Percentiles rank a stretch among this genome's conserved stretches.
These are phyloP conservation scores for Dryas iulia DNA, from an alignment of 1,140 invertebrate species.

Conservation along the genomic window DNA sequence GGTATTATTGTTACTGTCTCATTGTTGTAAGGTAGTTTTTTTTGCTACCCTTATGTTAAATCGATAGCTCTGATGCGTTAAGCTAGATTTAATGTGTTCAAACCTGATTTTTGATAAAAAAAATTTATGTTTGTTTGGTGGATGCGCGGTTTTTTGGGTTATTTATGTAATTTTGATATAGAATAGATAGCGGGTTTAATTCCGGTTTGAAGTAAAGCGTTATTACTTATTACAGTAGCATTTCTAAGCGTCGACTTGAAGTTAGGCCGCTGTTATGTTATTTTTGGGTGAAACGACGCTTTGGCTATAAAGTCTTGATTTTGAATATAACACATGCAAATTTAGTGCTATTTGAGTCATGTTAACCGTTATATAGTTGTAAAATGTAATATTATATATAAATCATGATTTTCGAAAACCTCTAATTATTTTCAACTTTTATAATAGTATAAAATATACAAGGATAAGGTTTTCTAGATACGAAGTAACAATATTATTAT, in stretches of 20 bases:
- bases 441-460: not conserved
- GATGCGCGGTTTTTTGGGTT: conserved; percentile 56
- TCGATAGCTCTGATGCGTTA: conserved; percentile 63
- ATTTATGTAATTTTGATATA: conserved; percentile 39
- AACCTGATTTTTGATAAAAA: conserved; percentile 54
- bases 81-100: conserved; percentile 50
- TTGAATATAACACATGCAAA: not conserved
- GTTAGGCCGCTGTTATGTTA: conserved; percentile 40
- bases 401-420: not conserved
- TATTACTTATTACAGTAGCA: conserved; percentile 60
- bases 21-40: conserved; percentile 77
- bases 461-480: not conserved
- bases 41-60: conserved; percentile 65
- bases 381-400: not conserved
- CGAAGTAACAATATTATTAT: not conserved
- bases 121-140: conserved; percentile 69
- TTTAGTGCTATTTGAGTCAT: not conserved
- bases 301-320: not conserved
- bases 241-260: conserved; percentile 29
- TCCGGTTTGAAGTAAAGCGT: conserved; percentile 53
- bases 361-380: not conserved
- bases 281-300: not conserved
- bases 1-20: conserved; percentile 78
- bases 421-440: not conserved
- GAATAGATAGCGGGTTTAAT: conserved; percentile 42